Base-by-base conservation (phyloP, 2,113 vertebrate genomes). In the Capreolus pygargus region DNA sequence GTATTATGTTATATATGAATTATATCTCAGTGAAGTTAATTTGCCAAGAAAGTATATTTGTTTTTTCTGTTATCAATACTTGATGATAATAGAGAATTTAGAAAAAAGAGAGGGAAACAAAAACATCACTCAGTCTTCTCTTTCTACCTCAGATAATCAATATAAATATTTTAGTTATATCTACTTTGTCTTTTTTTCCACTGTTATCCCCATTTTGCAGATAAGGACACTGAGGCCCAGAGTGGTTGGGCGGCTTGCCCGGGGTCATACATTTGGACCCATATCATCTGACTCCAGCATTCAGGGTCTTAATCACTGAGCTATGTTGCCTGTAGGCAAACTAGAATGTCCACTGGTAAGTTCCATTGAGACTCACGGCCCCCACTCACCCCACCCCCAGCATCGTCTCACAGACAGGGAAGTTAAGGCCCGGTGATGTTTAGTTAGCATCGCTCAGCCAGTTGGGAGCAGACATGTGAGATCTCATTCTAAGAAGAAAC, bases 51-150 rank as follows among this genome's bases (percentile, higher is more conserved):
- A 57, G 39, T 30, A 33, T 30, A 28, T 43, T 87, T 97, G n/a
- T 83, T 91, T 89, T 94, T 96, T 85, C 57, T 55, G 21, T 79
- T 74, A 70, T 43, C 39, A 85, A 47, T 84, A 45, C 30, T 96
- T 64, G 33, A 28, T 60, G 27, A 61, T 92, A 39, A 55, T n/a
- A 61, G 50, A 43, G 55, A 88, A 47, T 81, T 92, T 85, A 87
- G 93, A 79, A 95, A 92, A 95, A 94, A 74, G 86, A 43, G 6
- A 78, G 10, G 79, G 79, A 84, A 90, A n/a, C 9, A 90, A 97
- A 92, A 83, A 50, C 83, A 43, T 87, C 7, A 55, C 36, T 36
- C 4, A 39, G 67, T 76, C 39, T 0, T 47, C 43, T 87, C n/a
- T 84, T 91, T 82, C 84, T 50, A 47, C 89, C 36, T 74, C 30